Conservation (phyloP, 2,888 invertebrate species). For the Pseudococcus jackbeardsleyi region DNA sequence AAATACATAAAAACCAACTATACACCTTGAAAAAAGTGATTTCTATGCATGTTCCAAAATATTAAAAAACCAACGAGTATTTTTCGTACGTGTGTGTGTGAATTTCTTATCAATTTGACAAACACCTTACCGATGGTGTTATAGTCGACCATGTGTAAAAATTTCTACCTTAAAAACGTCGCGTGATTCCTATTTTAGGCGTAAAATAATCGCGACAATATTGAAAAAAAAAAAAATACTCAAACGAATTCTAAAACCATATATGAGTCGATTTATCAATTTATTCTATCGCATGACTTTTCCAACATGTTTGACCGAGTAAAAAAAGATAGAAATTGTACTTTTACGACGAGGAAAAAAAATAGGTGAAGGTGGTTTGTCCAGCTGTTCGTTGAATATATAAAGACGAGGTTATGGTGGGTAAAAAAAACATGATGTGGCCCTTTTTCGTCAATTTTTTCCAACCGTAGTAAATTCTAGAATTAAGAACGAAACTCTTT, state of each 20-base stretch:
- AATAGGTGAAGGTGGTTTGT: background rate
- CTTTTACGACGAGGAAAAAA: background rate
- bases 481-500: no score
- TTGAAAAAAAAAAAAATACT: background rate
- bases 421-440: no score
- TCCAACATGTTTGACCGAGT: background rate
- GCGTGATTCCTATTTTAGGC: background rate
- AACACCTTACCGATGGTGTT: background rate
- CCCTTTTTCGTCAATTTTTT: no score
- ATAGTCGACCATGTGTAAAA: background rate
- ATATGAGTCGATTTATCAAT: background rate
- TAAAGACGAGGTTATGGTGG: no score
- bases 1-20: background rate
- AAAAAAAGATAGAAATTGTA: background rate
- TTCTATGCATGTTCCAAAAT: slow-evolving; percentile 19
- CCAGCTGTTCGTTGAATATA: background rate
- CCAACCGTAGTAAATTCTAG: no score
- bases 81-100: background rate
- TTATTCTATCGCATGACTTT: background rate
- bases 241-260: background rate
- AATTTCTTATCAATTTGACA: slow-evolving; percentile 8
- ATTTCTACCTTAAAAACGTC: background rate
- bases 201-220: background rate
- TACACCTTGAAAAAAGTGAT: slow-evolving; percentile 37
- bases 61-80: background rate